A percentile compares a stretch with the other conserved stretches of the same genome.
Conservation (phyloP, 1,140 invertebrate genomes). For the Drosophila sp. region DNA sequence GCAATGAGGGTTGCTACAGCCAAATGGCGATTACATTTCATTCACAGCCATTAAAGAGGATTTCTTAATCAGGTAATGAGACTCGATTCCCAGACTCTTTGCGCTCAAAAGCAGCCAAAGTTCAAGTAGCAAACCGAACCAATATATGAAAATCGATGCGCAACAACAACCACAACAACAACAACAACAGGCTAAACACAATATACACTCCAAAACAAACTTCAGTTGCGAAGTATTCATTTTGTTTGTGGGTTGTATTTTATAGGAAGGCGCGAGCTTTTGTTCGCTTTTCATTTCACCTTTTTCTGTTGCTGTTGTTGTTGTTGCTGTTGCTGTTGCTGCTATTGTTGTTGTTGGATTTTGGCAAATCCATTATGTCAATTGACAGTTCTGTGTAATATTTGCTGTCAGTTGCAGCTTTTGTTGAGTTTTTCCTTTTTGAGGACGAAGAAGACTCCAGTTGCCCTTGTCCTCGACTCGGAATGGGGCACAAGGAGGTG, state of each 20-base stretch:
- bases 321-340: slow-evolving; percentile 18
- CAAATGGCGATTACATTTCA: slow-evolving; percentile 26
- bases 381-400: slow-evolving; percentile 81
- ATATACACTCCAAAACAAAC: slow-evolving; percentile 53
- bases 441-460: slow-evolving; percentile 18
- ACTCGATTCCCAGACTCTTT: slow-evolving; percentile 1
- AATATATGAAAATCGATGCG: slow-evolving; percentile 60
- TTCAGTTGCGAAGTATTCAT: slow-evolving; percentile 62
- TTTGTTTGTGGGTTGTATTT: slow-evolving; percentile 46
- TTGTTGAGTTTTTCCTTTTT: slow-evolving; percentile 64
- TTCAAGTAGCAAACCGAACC: slow-evolving; percentile 43
- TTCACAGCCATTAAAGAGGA: slow-evolving; percentile 46
- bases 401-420: slow-evolving; percentile 83
- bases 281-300: slow-evolving; percentile 69
- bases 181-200: slow-evolving; percentile 44
- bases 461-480: slow-evolving; percentile 39
- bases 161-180: slow-evolving; percentile 37
- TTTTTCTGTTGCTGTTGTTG: slow-evolving; percentile 41
- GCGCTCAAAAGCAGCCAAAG: slow-evolving; percentile 17
- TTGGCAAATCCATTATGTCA: slow-evolving; percentile 83
- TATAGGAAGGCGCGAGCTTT: slow-evolving; percentile 56
- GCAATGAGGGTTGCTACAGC: slow-evolving; percentile 29
- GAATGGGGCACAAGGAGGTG: slow-evolving; percentile 4
- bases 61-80: slow-evolving; percentile 54
- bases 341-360: slow-evolving; percentile 54